A percentile compares a stretch with the other conserved stretches of the same genome.
Conservation (phyloP, 2,888 invertebrate genomes). For the Platycnemis pennipes region DNA sequence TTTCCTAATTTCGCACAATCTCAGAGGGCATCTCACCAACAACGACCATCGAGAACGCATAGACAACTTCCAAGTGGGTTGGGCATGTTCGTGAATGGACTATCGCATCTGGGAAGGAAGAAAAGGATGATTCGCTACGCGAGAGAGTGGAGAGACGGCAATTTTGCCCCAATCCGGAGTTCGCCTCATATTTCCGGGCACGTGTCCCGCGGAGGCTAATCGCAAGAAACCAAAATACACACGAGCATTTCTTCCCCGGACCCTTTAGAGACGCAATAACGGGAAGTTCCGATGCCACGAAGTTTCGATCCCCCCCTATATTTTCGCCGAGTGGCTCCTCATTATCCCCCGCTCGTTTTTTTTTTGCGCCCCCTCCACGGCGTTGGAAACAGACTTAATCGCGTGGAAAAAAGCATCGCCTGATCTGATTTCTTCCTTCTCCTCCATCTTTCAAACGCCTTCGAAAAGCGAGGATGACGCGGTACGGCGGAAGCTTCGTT, state of each 20-base stretch:
- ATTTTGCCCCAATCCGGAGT: neutral
- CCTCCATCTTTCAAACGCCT: constrained; percentile 42
- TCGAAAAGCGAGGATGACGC: constrained; percentile 21
- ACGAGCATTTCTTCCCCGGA: constrained; percentile 19
- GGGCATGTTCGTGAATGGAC: neutral
- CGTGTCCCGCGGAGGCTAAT: constrained; percentile 30
- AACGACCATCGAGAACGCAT: neutral
- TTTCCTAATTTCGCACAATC: constrained; percentile 30
- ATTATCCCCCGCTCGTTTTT: constrained; percentile 40
- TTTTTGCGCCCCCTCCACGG: neutral
- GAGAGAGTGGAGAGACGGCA: neutral
- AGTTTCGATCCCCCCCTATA: constrained; percentile 44
- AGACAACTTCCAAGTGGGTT: neutral
- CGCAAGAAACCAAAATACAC: constrained; percentile 33
- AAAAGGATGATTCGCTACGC: neutral
- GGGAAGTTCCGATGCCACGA: constrained; percentile 37
- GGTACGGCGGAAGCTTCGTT: constrained; percentile 49
- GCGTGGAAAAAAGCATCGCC: constrained; percentile 5
- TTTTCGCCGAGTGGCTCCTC: constrained; percentile 57
- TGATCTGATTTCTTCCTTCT: neutral
- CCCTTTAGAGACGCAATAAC: constrained; percentile 24
- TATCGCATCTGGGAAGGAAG: neutral
- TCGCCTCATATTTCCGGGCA: constrained; percentile 49
- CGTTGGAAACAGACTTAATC: constrained; percentile 60
- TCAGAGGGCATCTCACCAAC: neutral